Conservation (phyloP, 2,113 vertebrate species). For the Ceuthmochares aereus region DNA sequence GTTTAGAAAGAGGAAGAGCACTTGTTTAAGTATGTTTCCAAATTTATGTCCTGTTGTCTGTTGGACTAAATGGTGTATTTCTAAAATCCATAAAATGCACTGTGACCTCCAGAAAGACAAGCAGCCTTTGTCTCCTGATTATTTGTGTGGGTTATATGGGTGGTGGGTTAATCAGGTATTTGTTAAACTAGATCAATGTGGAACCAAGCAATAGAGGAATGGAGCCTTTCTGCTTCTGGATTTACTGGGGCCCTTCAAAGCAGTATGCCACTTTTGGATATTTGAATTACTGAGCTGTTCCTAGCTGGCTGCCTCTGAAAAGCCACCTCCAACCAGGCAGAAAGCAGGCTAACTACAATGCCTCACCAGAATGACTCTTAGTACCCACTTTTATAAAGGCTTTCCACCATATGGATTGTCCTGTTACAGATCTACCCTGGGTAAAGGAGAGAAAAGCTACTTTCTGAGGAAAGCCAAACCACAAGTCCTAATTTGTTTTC, state of each 20-base stretch:
- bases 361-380: neutral
- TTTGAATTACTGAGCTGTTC: neutral
- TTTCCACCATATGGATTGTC: neutral
- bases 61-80: neutral
- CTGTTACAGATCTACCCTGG: neutral
- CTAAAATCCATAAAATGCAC: neutral
- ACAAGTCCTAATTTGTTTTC: neutral
- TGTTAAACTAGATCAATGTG: neutral
- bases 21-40: neutral
- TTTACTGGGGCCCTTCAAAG: neutral
- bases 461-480: neutral
- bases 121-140: neutral
- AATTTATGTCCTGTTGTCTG: neutral
- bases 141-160: neutral
- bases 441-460: neutral
- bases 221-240: neutral
- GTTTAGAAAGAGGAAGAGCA: neutral
- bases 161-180: slow-evolving; percentile 2
- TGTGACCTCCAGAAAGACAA: neutral
- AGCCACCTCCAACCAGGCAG: neutral
- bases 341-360: neutral
- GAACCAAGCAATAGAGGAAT: neutral
- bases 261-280: neutral
- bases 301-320: neutral
- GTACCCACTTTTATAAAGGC: neutral